Evolutionary conservation across 2,797 vertebrate species (phyloP).

Genomic region (Tolypeutes matacus): DNA sequence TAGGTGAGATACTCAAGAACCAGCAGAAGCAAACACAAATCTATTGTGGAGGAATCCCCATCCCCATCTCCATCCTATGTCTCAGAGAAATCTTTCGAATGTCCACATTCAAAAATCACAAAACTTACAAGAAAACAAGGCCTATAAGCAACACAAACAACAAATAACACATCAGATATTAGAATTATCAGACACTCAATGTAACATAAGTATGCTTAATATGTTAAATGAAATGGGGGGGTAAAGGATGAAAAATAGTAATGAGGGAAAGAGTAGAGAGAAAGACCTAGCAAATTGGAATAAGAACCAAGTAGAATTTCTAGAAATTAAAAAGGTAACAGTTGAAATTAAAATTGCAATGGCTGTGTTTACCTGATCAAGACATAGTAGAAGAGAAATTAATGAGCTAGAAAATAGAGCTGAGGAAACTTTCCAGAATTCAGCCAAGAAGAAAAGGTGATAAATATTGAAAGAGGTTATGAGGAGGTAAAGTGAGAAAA

Average conservation of each 20-base stretch:
- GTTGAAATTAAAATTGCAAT: conserved; percentile 1
- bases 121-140: not conserved
- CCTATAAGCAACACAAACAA: not conserved
- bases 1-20: not conserved
- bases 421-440: conserved; percentile 27
- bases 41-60: not conserved
- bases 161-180: not conserved
- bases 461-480: not conserved
- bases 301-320: conserved; percentile 1
- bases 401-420: not conserved
- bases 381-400: conserved; percentile 24
- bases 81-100: not conserved
- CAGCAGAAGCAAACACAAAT: not conserved
- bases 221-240: not conserved
- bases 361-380: not conserved
- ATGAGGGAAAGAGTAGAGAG: not conserved
- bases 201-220: not conserved
- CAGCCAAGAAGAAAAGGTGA: not conserved
- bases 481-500: not conserved
- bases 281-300: not conserved
- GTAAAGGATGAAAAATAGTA: not conserved
- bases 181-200: not conserved
- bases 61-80: not conserved
- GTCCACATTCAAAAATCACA: not conserved
- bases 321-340: conserved; percentile 33